Base-by-base conservation (phyloP, 2,113 vertebrate genomes). In the Toxostoma redivivum region DNA sequence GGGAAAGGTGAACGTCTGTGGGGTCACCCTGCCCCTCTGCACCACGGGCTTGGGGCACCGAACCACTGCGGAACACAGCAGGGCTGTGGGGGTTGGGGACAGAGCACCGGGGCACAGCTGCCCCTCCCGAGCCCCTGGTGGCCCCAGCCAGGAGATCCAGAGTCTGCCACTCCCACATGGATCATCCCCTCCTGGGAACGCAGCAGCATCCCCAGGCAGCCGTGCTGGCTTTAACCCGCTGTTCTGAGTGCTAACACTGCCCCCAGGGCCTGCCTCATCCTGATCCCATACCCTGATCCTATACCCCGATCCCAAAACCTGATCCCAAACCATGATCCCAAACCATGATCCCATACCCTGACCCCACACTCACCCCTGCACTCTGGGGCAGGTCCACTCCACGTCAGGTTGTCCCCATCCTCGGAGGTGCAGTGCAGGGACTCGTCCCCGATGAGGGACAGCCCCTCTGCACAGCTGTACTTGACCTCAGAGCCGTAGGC, bases 21-120 rank as follows among this genome's bases (percentile, higher is more conserved):
- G 54, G 67, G 6, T 57, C 71, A 47, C n/a, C 42, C 58, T 66
- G 0, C 96, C 97, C 31, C 93, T 89, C 48, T 33, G 15, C 33
- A 98, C 11, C 5, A 53, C 16, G 5, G 97, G 97, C 53, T 24
- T 80, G 45, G 96, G 96, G 86, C 97, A 98, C 65, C 97, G 96
- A 60, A 96, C 96, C 71, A 23, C 97, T 98, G 84, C 3, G 16
- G 81, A 9, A 66, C 72, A 88, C 61, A 81, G 81, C 15, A 5
- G 77, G 37, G 62, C 0, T 7, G 7, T 0, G 45, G 81, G 38
- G 6, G 4, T 31, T 18, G 56, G 71, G 47, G 12, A 16, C 50
- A 15, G 77, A 11, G 38, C 1, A 17, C 2, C 0, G 0, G 25
- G 56, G 37, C 81, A 61, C 18, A 45, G 70, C 60, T 1, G 2